These are phyloP conservation scores for Taphrorychus bicolor DNA, from an alignment of 2,888 invertebrate species.

Conservation along the genomic window DNA sequence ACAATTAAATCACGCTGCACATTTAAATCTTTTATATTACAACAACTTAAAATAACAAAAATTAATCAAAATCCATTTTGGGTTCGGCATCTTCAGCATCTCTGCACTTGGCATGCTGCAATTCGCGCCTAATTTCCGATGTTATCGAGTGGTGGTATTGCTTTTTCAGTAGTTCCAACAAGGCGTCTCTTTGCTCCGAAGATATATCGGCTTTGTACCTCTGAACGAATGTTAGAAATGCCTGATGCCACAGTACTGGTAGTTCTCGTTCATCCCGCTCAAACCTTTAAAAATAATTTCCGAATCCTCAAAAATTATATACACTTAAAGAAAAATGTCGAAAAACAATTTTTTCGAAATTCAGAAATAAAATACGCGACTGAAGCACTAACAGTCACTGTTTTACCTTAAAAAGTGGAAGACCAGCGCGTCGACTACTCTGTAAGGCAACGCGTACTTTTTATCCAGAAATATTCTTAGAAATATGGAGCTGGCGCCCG, in stretches of 20 bases:
- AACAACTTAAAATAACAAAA: neutral
- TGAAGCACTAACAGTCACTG: neutral
- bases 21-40: neutral
- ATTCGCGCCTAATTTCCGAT: constrained; percentile 84
- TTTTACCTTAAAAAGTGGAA: constrained; percentile 89
- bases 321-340: neutral
- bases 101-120: constrained; percentile 82
- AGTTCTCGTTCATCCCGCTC: constrained; percentile 81
- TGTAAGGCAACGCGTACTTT: constrained; percentile 95
- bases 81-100: constrained; percentile 59
- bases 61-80: constrained; percentile 49
- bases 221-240: constrained; percentile 91
- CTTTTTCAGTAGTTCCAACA: constrained; percentile 78
- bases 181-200: constrained; percentile 87
- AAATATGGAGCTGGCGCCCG: constrained; percentile 95
- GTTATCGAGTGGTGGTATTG: constrained; percentile 78
- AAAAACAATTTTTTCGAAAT: neutral
- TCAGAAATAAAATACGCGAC: neutral
- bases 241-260: constrained; percentile 98
- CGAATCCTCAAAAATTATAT: neutral
- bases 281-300: constrained; percentile 68
- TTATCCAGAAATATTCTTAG: constrained; percentile 94
- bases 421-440: constrained; percentile 93
- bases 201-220: constrained; percentile 95
- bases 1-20: too few relatives aligned